phyloP scores from a whole-genome alignment of 1,140 invertebrate species.

The Dryas iulia region DNA sequence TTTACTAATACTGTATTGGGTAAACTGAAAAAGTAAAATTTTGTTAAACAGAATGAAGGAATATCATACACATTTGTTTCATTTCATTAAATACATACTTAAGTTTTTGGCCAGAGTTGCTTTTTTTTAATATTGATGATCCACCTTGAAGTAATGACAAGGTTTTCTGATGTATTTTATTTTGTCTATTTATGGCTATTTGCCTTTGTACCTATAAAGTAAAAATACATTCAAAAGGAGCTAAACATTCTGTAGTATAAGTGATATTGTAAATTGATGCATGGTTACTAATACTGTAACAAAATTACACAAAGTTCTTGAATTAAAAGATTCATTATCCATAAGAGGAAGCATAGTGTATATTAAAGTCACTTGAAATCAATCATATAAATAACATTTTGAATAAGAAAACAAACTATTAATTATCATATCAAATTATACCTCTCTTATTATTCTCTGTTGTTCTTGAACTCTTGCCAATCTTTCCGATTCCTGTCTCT shows the following conservation, averaged over 20 bases:
- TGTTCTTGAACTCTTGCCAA: slow-evolving; percentile 91
- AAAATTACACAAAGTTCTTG: no score
- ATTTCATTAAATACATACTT: slow-evolving; percentile 56
- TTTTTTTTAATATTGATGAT: slow-evolving; percentile 79
- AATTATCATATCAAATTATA: slow-evolving; percentile 17
- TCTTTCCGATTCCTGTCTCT: slow-evolving; percentile 94
- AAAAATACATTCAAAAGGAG: neutral
- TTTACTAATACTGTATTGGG: slow-evolving; percentile 83
- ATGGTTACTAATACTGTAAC: no score
- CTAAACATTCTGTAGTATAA: no score
- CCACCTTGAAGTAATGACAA: slow-evolving; percentile 86
- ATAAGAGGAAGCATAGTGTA: no score
- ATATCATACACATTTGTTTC: neutral
- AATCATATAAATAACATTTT: no score
- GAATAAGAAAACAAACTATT: no score
- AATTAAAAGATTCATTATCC: no score
- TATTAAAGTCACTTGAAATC: no score
- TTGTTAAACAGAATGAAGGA: neutral
- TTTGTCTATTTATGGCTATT: slow-evolving; percentile 85
- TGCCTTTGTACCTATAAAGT: slow-evolving; percentile 83
- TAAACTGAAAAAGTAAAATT: slow-evolving; percentile 54
- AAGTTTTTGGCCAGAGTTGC: slow-evolving; percentile 63
- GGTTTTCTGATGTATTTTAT: slow-evolving; percentile 84
- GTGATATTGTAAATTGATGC: no score
- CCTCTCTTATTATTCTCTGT: slow-evolving; percentile 88